phyloP scores from a whole-genome alignment of 1,140 invertebrate genomes.

The Drosophila kohkoa region DNA sequence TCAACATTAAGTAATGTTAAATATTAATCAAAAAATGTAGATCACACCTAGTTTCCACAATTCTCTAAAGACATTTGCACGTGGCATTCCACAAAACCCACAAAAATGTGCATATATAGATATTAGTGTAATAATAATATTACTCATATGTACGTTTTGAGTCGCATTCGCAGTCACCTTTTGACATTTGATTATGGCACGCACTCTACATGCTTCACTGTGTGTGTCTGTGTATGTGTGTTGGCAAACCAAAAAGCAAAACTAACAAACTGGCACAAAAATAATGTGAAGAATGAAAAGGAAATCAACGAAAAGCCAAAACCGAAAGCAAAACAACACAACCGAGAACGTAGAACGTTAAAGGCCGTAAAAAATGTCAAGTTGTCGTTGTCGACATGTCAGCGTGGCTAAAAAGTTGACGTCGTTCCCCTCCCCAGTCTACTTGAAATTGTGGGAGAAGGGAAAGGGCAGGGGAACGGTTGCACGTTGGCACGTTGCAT shows the following conservation, averaged over 20 bases:
- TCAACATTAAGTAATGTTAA: too few relatives aligned
- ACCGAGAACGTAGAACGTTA: conserved; percentile 7
- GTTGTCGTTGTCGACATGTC: conserved; percentile 54
- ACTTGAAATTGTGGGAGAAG: neutral
- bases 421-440: neutral
- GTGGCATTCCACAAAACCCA: neutral
- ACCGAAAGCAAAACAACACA: conserved; percentile 30
- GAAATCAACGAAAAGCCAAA: conserved; percentile 21
- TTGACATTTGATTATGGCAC: conserved; percentile 74
- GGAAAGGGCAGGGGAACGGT: neutral
- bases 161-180: conserved; percentile 23
- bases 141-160: conserved; percentile 15
- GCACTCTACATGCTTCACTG: conserved; percentile 48
- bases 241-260: conserved; percentile 1
- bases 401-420: conserved; percentile 46
- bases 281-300: conserved; percentile 25
- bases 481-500: conserved; percentile 37
- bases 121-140: conserved; percentile 10
- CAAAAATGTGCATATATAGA: neutral
- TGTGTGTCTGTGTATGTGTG: neutral
- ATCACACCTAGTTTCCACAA: neutral
- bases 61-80: neutral
- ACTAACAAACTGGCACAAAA: conserved; percentile 38
- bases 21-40: neutral
- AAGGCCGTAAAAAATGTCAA: conserved; percentile 54